These are phyloP conservation scores for Caenorhabditis sp. DNA, from an alignment of 2,888 invertebrate species.

Conservation along the genomic window DNA sequence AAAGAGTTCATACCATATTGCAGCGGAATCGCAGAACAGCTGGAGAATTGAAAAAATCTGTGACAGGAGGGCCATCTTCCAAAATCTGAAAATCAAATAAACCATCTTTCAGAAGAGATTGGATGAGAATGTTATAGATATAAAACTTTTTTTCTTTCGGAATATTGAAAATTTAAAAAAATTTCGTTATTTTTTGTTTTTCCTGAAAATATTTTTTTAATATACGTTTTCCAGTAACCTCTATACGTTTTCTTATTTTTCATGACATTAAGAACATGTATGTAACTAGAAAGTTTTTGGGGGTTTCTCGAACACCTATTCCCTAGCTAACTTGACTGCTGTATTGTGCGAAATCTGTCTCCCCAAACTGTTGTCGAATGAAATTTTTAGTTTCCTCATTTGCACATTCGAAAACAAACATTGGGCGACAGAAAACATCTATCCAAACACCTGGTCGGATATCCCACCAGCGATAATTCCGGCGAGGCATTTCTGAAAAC, in stretches of 20 bases:
- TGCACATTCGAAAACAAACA: conserved; percentile 50
- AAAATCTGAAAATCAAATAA: conserved; percentile 20
- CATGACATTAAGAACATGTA: too few relatives aligned
- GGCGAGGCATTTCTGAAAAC: conserved; percentile 37
- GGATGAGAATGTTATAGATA: neutral
- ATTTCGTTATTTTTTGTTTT: too few relatives aligned
- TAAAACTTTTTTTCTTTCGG: conserved; percentile 4
- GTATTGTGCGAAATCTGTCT: conserved; percentile 44
- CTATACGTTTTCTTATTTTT: neutral
- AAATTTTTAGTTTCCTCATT: conserved; percentile 48
- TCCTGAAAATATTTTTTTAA: too few relatives aligned
- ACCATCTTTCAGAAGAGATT: neutral
- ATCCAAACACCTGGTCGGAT: conserved; percentile 57
- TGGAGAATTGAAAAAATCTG: conserved; percentile 28
- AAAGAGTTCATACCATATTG: conserved; percentile 13
- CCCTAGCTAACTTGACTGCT: conserved; percentile 31
- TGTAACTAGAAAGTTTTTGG: too few relatives aligned
- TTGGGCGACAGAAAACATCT: conserved; percentile 47
- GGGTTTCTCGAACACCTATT: too few relatives aligned
- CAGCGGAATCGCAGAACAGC: conserved; percentile 27
- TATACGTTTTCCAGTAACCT: too few relatives aligned
- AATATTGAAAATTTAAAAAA: too few relatives aligned
- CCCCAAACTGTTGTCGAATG: conserved; percentile 53
- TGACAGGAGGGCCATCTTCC: conserved; percentile 34
- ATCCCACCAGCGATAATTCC: conserved; percentile 53